Percentiles rank a stretch among this genome's conserved stretches.
phyloP scores from a whole-genome alignment of 2,797 vertebrate genomes.

The Fratercula arctica region DNA sequence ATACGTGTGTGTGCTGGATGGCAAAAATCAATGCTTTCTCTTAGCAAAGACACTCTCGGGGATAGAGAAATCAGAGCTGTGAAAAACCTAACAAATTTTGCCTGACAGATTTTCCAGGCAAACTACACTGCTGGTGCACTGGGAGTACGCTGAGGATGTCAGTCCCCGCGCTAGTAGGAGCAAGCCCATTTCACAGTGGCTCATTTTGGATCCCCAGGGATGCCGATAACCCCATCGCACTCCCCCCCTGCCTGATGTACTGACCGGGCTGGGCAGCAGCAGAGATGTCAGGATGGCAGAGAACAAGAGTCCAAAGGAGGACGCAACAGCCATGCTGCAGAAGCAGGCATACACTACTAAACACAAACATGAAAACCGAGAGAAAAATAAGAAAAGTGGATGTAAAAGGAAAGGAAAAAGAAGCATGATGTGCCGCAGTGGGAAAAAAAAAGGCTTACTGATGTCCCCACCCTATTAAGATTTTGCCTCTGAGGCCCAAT shows the following conservation, averaged over 20 bases:
- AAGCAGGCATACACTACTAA: not conserved
- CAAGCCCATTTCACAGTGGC: not conserved
- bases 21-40: conserved; percentile 56
- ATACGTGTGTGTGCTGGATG: not conserved
- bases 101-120: conserved; percentile 25
- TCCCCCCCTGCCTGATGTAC: rapidly evolving
- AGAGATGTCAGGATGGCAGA: not conserved
- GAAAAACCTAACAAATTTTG: conserved; percentile 43
- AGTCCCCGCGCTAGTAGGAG: not conserved
- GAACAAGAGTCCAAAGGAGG: not conserved
- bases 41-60: conserved; percentile 48
- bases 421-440: not conserved
- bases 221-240: not conserved
- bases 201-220: not conserved
- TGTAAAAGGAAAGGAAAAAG: not conserved
- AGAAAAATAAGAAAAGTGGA: not conserved
- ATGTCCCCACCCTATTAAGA: not conserved
- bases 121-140: not conserved
- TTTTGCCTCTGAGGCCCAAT: not conserved
- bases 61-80: conserved; percentile 51
- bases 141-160: not conserved
- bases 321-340: not conserved
- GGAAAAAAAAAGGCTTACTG: rapidly evolving
- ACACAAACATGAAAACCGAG: not conserved
- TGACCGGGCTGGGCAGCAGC: rapidly evolving